These are phyloP conservation scores for Hipposideros larvatus DNA, from an alignment of 2,797 vertebrate species.

Conservation along the genomic window DNA sequence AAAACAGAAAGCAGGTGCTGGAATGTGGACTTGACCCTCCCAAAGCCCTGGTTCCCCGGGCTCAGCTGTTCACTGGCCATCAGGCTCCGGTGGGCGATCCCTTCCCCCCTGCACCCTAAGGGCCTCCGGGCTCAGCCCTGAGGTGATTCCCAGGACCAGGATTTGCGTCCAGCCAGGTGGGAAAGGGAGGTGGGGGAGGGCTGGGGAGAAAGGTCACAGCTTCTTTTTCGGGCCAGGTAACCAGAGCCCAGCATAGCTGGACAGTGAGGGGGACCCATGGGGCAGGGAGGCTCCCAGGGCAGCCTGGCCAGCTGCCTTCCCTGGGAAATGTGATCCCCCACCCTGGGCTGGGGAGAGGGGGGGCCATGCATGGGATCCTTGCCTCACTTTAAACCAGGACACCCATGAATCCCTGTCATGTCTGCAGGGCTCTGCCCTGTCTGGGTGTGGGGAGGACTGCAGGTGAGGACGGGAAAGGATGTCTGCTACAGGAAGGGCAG, in stretches of 20 bases:
- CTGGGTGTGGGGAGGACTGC: not conserved
- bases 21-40: not conserved
- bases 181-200: not conserved
- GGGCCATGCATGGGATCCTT: no score
- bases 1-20: not conserved
- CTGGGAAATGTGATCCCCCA: not conserved
- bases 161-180: not conserved
- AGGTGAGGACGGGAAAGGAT: not conserved
- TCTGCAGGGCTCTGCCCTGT: not conserved
- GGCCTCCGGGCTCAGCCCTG: not conserved
- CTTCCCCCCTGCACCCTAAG: not conserved
- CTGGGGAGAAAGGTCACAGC: not conserved
- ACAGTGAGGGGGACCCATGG: not conserved
- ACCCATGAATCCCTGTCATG: not conserved
- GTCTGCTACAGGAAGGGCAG: not conserved
- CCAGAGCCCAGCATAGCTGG: not conserved
- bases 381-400: not conserved
- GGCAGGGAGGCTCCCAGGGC: accelerated
- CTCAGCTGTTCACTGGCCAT: not conserved
- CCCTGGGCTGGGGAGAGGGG: not conserved
- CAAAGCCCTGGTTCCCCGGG: not conserved
- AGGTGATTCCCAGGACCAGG: not conserved
- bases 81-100: not conserved
- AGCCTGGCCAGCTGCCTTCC: not conserved
- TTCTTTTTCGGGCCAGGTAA: not conserved